Evolutionary conservation across 2,888 invertebrate species (phyloP), one percentile per base, ranked within the genome.

Genomic region (Drosophila tripunctata): DNA sequence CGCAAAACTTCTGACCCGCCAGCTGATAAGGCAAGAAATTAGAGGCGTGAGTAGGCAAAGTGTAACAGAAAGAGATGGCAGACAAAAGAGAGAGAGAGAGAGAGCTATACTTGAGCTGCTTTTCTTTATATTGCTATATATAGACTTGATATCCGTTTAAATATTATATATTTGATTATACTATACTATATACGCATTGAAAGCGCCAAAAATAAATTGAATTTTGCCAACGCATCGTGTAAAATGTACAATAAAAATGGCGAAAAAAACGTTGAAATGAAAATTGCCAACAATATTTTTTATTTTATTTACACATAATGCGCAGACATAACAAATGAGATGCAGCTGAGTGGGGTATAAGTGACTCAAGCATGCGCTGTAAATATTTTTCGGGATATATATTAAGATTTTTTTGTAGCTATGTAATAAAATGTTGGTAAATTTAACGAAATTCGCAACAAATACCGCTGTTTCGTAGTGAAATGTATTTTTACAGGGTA

Each of bases 181-280:
- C n/a, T 45, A 33, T n/a, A n/a, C n/a, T n/a, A n/a, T n/a, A n/a
- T 27, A 4, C n/a, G 40, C 65, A 45, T 45, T 67, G 58, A 64
- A n/a, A n/a, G n/a, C n/a, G 64, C 70, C 38, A 70, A 76, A 76
- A 75, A 78, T 78, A 78, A 65, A 70, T 45, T 62, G 15, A 64
- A 66, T 62, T n/a, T 73, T 65, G 69, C 56, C 54, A 75, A 60
- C 75, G 48, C 74, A 45, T 58, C 55, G 54, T 70, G 63, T 70
- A 70, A 68, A 36, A 45, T n/a, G n/a, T 40, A 55, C 52, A 58
- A 58, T 30, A 48, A 27, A 61, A 50, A 44, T 40, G 38, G 45
- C 35, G 35, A 24, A 45, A 54, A 51, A 41, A 47, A 24, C 7
- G 0, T 45, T 27, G 4, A 38, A 56, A 45, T 33, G 52, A 60